phyloP scores from a whole-genome alignment of 2,888 invertebrate genomes.

The Tenodera sinensis region DNA sequence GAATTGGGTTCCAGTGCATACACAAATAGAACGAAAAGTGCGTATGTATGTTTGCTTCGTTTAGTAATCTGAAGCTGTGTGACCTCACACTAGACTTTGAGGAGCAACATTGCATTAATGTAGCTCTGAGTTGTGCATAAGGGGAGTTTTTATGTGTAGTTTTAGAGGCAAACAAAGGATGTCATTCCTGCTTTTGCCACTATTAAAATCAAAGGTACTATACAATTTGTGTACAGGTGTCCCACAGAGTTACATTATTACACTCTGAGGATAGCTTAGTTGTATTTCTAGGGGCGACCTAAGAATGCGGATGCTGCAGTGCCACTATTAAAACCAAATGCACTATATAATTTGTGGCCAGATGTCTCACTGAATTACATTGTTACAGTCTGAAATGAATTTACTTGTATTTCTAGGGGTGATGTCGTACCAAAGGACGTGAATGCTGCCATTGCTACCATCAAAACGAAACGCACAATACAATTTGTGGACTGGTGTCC shows the following conservation, averaged over 20 bases:
- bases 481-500: slow-evolving; percentile 52
- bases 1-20: too few species aligned
- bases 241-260: slow-evolving; percentile 39
- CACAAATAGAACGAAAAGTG: too few species aligned
- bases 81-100: too few species aligned
- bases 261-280: too few species aligned
- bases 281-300: slow-evolving; percentile 38
- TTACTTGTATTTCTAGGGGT: slow-evolving; percentile 31
- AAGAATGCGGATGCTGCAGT: slow-evolving; percentile 54
- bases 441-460: slow-evolving; percentile 49
- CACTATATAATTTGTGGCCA: slow-evolving; percentile 50
- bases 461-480: slow-evolving; percentile 37
- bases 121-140: too few species aligned
- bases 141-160: neutral
- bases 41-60: too few species aligned
- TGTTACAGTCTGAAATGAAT: too few species aligned
- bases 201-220: slow-evolving; percentile 35
- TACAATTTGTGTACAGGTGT: slow-evolving; percentile 52
- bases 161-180: slow-evolving; percentile 45
- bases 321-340: slow-evolving; percentile 33
- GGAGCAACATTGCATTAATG: too few species aligned
- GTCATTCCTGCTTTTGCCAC: slow-evolving; percentile 50
- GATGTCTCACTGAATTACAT: slow-evolving; percentile 41
- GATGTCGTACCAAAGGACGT: slow-evolving; percentile 49
- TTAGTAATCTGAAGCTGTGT: too few species aligned